These are phyloP conservation scores for Halictus ligatus DNA, from an alignment of 2,888 invertebrate genomes.

Conservation along the genomic window DNA sequence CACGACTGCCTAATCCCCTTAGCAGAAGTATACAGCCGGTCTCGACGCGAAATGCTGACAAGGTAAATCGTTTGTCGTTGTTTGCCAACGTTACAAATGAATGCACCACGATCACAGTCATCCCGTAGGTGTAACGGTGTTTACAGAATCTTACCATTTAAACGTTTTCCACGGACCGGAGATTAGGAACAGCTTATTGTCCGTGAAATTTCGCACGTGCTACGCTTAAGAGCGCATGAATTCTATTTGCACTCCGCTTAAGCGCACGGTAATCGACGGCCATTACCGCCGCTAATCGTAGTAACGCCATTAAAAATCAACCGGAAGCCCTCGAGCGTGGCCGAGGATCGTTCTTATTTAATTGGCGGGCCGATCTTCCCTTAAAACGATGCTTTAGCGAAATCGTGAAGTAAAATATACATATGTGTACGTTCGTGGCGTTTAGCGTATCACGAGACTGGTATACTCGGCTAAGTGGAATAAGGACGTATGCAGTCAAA, in stretches of 20 bases:
- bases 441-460: background rate
- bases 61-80: background rate
- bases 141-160: slow-evolving; percentile 1
- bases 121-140: background rate
- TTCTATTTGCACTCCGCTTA: slow-evolving; percentile 23
- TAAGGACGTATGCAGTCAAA: slow-evolving; percentile 11
- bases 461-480: slow-evolving; percentile 12
- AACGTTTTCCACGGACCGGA: background rate
- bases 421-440: background rate
- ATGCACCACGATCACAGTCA: background rate
- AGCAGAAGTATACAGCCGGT: background rate
- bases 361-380: background rate
- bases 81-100: background rate
- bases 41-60: background rate
- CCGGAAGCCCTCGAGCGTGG: background rate
- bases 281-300: slow-evolving; percentile 26
- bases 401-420: background rate
- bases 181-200: slow-evolving; percentile 6
- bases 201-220: slow-evolving; percentile 8
- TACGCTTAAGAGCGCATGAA: slow-evolving; percentile 17
- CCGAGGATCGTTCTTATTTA: slow-evolving; percentile 9
- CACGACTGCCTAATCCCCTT: background rate
- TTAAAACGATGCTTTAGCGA: background rate
- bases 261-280: slow-evolving; percentile 32
- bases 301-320: slow-evolving; percentile 37